These are phyloP conservation scores for Lanistes nyassanus DNA, from an alignment of 1,140 invertebrate genomes.

Conservation along the genomic window DNA sequence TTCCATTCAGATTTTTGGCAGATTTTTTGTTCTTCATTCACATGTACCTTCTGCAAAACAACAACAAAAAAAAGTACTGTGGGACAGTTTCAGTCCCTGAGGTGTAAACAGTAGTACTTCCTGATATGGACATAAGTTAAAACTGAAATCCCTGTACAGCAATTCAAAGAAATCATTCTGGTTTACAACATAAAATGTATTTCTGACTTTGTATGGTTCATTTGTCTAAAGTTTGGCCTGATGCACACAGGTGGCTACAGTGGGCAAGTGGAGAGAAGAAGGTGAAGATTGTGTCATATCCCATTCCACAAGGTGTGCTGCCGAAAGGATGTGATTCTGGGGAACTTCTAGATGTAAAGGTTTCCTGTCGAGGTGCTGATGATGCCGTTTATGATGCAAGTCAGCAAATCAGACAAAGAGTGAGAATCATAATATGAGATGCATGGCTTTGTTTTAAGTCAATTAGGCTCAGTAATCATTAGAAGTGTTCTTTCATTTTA, in stretches of 20 bases:
- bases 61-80: no score
- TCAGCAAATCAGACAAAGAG: constrained; percentile 54
- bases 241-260: constrained; percentile 46
- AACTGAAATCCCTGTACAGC: no score
- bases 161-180: no score
- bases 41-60: no score
- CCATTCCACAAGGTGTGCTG: constrained; percentile 51
- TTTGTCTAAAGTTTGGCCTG: no score
- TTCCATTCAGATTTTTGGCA: no score
- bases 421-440: constrained; percentile 23
- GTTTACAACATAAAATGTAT: no score
- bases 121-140: no score
- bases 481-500: background rate
- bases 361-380: constrained; percentile 55
- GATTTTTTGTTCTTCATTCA: no score
- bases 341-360: constrained; percentile 57
- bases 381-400: constrained; percentile 61
- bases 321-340: constrained; percentile 50
- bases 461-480: background rate
- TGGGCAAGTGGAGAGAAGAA: constrained; percentile 51
- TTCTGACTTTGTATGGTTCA: no score
- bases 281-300: constrained; percentile 49
- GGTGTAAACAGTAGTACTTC: no score
- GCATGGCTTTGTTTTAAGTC: background rate
- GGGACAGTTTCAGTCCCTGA: no score